These are phyloP conservation scores for Laterallus jamaicensis DNA, from an alignment of 2,113 vertebrate genomes.

Conservation along the genomic window DNA sequence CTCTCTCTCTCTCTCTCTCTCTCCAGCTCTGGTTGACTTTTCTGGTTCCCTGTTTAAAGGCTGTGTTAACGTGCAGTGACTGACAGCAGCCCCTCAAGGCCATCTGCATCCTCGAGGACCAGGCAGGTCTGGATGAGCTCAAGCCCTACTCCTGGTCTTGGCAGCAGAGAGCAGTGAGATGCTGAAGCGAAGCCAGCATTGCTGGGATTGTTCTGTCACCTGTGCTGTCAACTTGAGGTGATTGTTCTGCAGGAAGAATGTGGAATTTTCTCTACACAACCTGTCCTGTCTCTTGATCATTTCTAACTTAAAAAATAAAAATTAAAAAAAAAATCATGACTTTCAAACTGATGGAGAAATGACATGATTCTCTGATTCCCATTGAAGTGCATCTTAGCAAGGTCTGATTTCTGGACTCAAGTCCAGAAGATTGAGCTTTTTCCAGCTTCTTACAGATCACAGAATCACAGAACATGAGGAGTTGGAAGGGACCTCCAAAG, in stretches of 20 bases:
- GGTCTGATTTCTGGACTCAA: background rate
- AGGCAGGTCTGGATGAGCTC: background rate
- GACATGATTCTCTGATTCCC: background rate
- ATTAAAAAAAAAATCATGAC: too few species aligned
- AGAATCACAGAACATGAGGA: too few species aligned
- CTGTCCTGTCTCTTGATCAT: background rate
- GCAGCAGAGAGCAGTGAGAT: background rate
- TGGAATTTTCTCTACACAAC: background rate
- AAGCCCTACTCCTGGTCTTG: background rate
- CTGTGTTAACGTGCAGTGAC: conserved; percentile 2
- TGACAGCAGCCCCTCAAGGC: conserved; percentile 28
- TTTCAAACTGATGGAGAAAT: background rate
- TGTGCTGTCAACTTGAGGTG: background rate
- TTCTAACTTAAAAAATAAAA: background rate
- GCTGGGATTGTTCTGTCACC: background rate
- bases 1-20: conserved; percentile 6
- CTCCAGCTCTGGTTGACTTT: background rate
- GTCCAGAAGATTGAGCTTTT: background rate
- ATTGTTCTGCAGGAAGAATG: background rate
- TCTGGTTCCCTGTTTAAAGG: conserved; percentile 20
- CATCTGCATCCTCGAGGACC: background rate
- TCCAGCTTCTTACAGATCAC: background rate
- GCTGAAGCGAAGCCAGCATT: background rate
- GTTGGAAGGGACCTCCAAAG: too few species aligned
- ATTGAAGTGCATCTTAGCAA: background rate